A percentile compares a stretch with the other conserved stretches of the same genome.
These are phyloP conservation scores for Dendroctonus ponderosae DNA, from an alignment of 1,140 invertebrate genomes.

Conservation along the genomic window DNA sequence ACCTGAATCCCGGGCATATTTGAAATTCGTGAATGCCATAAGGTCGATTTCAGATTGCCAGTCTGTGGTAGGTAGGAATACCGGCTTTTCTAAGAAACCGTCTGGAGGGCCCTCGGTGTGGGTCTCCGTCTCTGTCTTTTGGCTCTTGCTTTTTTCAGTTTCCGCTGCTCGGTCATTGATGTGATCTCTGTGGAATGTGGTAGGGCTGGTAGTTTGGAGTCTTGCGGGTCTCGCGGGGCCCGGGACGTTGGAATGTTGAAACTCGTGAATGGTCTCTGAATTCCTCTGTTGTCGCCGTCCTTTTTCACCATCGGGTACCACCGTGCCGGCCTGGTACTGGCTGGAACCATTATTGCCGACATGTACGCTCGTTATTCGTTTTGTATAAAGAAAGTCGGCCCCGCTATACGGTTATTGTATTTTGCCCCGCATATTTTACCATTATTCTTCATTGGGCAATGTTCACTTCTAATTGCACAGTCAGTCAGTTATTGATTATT, in stretches of 20 bases:
- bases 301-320: conserved; percentile 30
- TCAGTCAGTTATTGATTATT: no score
- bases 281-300: conserved; percentile 45
- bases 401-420: conserved; percentile 10
- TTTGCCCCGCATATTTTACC: background rate
- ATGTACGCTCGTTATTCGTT: background rate
- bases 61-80: conserved; percentile 29
- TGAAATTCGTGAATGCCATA: conserved; percentile 3
- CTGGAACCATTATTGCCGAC: conserved; percentile 18
- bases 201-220: conserved; percentile 44
- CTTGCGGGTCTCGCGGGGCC: conserved; percentile 29
- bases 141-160: conserved; percentile 42
- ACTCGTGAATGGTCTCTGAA: conserved; percentile 51
- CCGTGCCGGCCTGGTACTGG: conserved; percentile 35
- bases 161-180: conserved; percentile 51
- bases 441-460: background rate
- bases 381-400: conserved; percentile 20
- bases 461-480: no score
- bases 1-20: background rate
- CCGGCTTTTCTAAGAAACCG: conserved; percentile 42
- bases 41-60: conserved; percentile 3
- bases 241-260: conserved; percentile 48
- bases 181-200: conserved; percentile 52
- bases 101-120: conserved; percentile 36
- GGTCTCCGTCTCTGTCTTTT: conserved; percentile 38